Base-by-base conservation (phyloP, 2,113 vertebrate species). In the Colius striatus region DNA sequence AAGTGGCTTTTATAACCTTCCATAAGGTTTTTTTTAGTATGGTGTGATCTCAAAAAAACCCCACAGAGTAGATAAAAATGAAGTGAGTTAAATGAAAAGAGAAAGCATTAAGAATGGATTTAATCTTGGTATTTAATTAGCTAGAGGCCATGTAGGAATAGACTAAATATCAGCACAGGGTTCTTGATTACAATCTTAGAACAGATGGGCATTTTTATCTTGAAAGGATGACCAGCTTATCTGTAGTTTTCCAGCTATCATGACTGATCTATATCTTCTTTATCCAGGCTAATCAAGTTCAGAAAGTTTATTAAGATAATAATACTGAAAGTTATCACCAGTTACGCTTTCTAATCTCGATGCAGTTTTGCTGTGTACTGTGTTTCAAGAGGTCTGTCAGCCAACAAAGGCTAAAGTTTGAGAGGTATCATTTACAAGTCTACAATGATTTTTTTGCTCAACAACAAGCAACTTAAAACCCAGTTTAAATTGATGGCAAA, bases 221-320 rank as follows among this genome's bases (percentile, higher is more conserved):
- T 96, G 97, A 98, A 98, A 98, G 96, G 96, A 97, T 97, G 97
- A 97, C 97, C 97, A 95, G 88, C 96, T 97, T 98, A 98, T 98
- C 97, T 97, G 82, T 87, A 88, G 95, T 90, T 91, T 9, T 67
- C 55, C 96, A 94, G 96, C 90, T 96, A 96, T 97, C 97, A 95
- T 90, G 84, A 92, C 90, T 97, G 97, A 98, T 98, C 76, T 94
- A 38, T 97, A 97, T 97, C 97, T 97, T 93, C 94, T 90, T 98
- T 98, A 98, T 98, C 98, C 91, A 68, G 77, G 85, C 89, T 97
- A 97, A 98, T 98, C 97, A 97, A 98, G 97, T 97, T 96, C 94
- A 96, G 96, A 98, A 98, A 96, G 96, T 98, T 98, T 98, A 98
- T 98, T 98, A 98, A 97, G 97, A 97, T 97, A 93, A 92, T 98